Conservation (phyloP, 2,888 invertebrate genomes). For the Leptinotarsa juncta region DNA sequence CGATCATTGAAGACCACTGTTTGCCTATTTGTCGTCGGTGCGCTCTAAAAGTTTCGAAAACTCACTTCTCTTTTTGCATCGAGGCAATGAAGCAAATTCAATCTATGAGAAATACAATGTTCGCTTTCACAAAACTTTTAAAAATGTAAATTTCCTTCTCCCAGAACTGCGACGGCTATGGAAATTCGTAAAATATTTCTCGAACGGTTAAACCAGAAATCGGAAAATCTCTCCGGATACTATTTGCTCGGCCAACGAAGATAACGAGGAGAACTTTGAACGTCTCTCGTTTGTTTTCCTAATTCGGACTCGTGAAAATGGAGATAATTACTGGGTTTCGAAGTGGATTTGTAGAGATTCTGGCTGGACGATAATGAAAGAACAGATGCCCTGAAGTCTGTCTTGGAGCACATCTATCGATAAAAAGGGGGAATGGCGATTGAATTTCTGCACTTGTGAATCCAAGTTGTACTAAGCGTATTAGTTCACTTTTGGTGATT, state of each 20-base stretch:
- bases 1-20: neutral
- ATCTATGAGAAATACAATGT: conserved; percentile 7
- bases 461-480: neutral
- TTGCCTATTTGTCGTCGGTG: neutral
- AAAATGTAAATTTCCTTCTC: conserved; percentile 7
- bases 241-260: conserved; percentile 28
- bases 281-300: conserved; percentile 37
- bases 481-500: conserved; percentile 1
- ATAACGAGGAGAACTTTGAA: conserved; percentile 35
- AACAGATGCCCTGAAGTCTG: neutral
- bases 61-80: neutral
- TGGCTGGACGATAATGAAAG: conserved; percentile 9
- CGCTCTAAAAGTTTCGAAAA: conserved; percentile 1
- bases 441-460: neutral
- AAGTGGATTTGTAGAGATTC: conserved; percentile 19
- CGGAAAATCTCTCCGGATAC: conserved; percentile 31
- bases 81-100: neutral
- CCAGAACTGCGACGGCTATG: neutral
- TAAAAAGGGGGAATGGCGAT: neutral
- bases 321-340: conserved; percentile 25
- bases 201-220: conserved; percentile 20
- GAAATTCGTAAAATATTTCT: conserved; percentile 26
- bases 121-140: neutral
- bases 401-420: neutral
- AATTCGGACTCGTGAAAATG: conserved; percentile 29